Percentiles rank a stretch among this genome's conserved stretches.
Evolutionary conservation across 2,888 invertebrate species (phyloP).

Genomic region (Ophioninae sp.): DNA sequence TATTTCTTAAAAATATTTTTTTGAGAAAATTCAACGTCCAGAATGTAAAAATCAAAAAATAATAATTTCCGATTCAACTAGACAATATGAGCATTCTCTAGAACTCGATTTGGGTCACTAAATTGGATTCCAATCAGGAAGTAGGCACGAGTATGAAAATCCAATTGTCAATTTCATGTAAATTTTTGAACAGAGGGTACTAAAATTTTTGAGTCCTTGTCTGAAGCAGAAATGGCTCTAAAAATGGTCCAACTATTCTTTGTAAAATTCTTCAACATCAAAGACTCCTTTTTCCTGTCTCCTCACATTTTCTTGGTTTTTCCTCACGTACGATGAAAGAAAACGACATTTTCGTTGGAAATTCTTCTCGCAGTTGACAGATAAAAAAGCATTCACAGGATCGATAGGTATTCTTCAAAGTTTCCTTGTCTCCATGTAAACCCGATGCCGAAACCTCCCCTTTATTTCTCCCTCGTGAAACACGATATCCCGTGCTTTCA

Average conservation of each 20-base stretch:
- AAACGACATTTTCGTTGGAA: conserved; percentile 53
- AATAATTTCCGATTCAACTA: too few species aligned
- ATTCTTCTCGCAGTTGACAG: conserved; percentile 40
- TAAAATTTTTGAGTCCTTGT: background rate
- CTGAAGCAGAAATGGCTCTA: background rate
- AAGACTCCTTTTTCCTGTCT: background rate
- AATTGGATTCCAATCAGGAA: too few species aligned
- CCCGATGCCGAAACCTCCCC: conserved; percentile 26
- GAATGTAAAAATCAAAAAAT: too few species aligned
- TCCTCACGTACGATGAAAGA: conserved; percentile 6
- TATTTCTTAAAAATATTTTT: too few species aligned
- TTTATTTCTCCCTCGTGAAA: conserved; percentile 34
- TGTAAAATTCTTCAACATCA: background rate
- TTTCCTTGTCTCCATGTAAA: background rate
- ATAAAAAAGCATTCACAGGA: conserved; percentile 36
- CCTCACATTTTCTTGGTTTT: conserved; percentile 21
- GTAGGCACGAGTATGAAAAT: too few species aligned
- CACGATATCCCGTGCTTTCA: conserved; percentile 37
- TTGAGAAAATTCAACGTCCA: too few species aligned
- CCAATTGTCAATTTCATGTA: too few species aligned
- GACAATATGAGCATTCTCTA: too few species aligned
- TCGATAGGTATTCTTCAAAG: conserved; percentile 3
- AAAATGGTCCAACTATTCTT: conserved; percentile 24
- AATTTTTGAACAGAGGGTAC: too few species aligned
- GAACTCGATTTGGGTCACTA: too few species aligned